Conservation (phyloP, 2,888 invertebrate genomes). For the Pristionchus fissidentatus region DNA sequence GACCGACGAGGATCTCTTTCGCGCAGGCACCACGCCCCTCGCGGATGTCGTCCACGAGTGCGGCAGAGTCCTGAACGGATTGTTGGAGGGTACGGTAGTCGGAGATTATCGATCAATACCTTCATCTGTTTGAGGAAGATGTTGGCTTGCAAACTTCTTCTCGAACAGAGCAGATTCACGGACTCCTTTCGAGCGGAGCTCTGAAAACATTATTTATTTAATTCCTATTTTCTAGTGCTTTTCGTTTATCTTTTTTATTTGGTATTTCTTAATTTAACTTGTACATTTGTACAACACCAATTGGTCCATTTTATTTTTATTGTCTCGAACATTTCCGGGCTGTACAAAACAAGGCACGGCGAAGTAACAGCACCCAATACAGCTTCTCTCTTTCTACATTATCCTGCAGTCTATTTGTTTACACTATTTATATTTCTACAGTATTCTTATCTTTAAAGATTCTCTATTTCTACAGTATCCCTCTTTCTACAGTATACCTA, state of each 20-base stretch:
- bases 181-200: constrained; percentile 13
- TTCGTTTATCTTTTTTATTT: neutral
- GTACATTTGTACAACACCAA: too few relatives aligned
- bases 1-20: constrained; percentile 39
- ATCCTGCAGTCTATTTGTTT: too few relatives aligned
- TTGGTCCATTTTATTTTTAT: too few relatives aligned
- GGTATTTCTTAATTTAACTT: neutral
- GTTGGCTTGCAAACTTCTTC: constrained; percentile 61
- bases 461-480: too few relatives aligned
- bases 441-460: too few relatives aligned
- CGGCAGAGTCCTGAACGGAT: constrained; percentile 15
- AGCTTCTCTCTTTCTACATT: too few relatives aligned
- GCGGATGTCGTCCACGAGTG: constrained; percentile 42
- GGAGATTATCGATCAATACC: constrained; percentile 9
- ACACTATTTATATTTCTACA: too few relatives aligned
- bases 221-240: too few relatives aligned
- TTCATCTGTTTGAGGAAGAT: constrained; percentile 65
- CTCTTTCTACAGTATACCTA: too few relatives aligned
- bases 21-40: neutral
- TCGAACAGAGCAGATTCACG: constrained; percentile 59
- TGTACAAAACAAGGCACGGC: too few relatives aligned
- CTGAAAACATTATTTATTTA: neutral
- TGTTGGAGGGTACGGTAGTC: neutral
- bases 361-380: too few relatives aligned
- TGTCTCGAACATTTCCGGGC: too few relatives aligned